Evolutionary conservation across 2,888 invertebrate species (phyloP).

Genomic region (Leucophora obtusa): DNA sequence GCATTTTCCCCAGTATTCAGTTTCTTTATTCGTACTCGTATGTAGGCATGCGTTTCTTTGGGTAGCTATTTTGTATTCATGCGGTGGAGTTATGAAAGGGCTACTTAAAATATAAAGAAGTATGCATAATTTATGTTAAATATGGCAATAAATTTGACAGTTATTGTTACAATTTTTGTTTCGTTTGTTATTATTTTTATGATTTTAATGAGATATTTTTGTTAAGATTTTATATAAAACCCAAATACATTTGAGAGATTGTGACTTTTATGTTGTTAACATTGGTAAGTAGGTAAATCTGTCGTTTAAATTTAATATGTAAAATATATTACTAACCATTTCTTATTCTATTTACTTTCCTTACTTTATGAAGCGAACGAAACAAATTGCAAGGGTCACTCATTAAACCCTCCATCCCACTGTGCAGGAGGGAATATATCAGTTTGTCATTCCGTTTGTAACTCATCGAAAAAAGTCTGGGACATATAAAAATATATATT

Average conservation of each 20-base stretch:
- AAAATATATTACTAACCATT: too few species aligned
- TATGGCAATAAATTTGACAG: slow-evolving; percentile 74
- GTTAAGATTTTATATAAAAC: not conserved
- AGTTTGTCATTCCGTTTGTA: too few species aligned
- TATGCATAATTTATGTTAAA: slow-evolving; percentile 74
- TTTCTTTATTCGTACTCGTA: not conserved
- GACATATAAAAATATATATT: too few species aligned
- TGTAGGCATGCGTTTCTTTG: not conserved
- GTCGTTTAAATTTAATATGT: too few species aligned
- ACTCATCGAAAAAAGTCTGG: too few species aligned
- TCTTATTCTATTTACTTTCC: too few species aligned
- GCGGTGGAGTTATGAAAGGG: slow-evolving; percentile 61
- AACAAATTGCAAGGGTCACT: too few species aligned
- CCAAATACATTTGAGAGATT: not conserved
- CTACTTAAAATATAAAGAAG: slow-evolving; percentile 52
- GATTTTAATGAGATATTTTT: slow-evolving; percentile 39
- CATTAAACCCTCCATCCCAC: too few species aligned
- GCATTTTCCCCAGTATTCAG: not conserved
- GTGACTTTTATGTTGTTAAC: not conserved
- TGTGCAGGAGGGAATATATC: too few species aligned
- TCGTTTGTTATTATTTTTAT: slow-evolving; percentile 20
- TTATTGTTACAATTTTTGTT: slow-evolving; percentile 63
- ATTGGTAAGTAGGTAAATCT: too few species aligned
- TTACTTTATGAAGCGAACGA: too few species aligned
- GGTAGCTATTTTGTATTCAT: slow-evolving; percentile 24